Conservation (phyloP, 2,797 vertebrate genomes). For the Lacerta bilineata region DNA sequence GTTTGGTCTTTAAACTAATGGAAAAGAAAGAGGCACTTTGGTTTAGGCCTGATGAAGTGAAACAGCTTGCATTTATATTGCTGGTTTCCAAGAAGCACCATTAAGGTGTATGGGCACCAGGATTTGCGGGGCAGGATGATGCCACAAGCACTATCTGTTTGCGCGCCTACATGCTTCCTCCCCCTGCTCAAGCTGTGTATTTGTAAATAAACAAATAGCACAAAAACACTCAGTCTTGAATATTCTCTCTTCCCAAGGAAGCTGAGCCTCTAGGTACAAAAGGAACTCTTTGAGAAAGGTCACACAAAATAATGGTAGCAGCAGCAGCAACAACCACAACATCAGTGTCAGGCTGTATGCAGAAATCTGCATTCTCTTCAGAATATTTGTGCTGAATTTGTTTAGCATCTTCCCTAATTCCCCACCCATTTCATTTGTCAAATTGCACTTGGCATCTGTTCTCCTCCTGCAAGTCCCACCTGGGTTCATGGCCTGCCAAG, state of each 20-base stretch:
- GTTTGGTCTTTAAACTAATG: not conserved
- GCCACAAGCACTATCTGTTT: not conserved
- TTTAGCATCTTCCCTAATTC: not conserved
- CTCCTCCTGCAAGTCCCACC: not conserved
- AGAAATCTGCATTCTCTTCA: not conserved
- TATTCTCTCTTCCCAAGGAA: not conserved
- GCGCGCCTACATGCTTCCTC: not conserved
- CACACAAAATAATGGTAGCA: not conserved
- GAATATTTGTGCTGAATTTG: not conserved
- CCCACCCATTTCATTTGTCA: not conserved
- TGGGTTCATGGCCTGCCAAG: not conserved
- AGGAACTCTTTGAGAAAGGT: not conserved
- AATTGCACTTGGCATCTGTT: slow-evolving; percentile 3
- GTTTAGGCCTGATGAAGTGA: not conserved
- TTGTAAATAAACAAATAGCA: not conserved
- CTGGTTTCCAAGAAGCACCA: not conserved
- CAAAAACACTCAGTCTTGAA: not conserved
- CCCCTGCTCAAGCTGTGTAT: not conserved
- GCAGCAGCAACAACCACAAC: not conserved
- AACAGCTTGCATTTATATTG: not conserved
- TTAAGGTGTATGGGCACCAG: not conserved
- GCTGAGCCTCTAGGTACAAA: not conserved
- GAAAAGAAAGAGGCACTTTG: not conserved
- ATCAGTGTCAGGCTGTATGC: not conserved
- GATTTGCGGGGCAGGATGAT: not conserved